A percentile compares a stretch with the other conserved stretches of the same genome.
Evolutionary conservation across 1,140 invertebrate species (phyloP).

Genomic region (Drosophila oshimai): DNA sequence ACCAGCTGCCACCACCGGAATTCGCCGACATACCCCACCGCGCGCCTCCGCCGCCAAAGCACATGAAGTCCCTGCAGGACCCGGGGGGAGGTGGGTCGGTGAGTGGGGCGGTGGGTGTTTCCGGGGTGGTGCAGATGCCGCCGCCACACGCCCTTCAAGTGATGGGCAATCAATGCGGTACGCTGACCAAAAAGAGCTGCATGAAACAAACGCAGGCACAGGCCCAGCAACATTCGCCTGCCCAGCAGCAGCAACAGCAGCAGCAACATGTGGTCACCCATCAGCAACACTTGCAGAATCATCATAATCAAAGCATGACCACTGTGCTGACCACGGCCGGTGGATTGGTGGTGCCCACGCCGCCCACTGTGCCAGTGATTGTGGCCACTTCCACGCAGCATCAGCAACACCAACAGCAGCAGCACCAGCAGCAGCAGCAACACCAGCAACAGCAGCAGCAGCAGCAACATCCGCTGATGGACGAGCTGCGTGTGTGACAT

Average conservation of each 20-base stretch:
- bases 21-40: slow-evolving; percentile 89
- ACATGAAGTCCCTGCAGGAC: slow-evolving; percentile 86
- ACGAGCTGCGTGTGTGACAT: slow-evolving; percentile 91
- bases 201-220: slow-evolving; percentile 77
- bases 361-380: slow-evolving; percentile 70
- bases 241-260: slow-evolving; percentile 65
- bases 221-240: slow-evolving; percentile 72
- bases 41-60: slow-evolving; percentile 89
- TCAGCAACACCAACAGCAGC: slow-evolving; percentile 82
- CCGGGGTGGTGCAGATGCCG: slow-evolving; percentile 84
- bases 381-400: slow-evolving; percentile 81
- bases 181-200: slow-evolving; percentile 86
- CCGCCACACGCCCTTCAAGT: slow-evolving; percentile 87
- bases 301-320: slow-evolving; percentile 82
- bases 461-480: slow-evolving; percentile 84
- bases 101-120: slow-evolving; percentile 84
- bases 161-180: slow-evolving; percentile 85
- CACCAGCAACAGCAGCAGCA: slow-evolving; percentile 83
- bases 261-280: slow-evolving; percentile 51
- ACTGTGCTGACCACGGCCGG: slow-evolving; percentile 71
- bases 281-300: slow-evolving; percentile 76
- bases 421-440: slow-evolving; percentile 82
- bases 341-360: slow-evolving; percentile 65
- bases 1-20: slow-evolving; percentile 90
- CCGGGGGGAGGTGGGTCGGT: slow-evolving; percentile 84